These are phyloP conservation scores for Caenorhabditis zanzibari DNA, from an alignment of 2,888 invertebrate species.

Conservation along the genomic window DNA sequence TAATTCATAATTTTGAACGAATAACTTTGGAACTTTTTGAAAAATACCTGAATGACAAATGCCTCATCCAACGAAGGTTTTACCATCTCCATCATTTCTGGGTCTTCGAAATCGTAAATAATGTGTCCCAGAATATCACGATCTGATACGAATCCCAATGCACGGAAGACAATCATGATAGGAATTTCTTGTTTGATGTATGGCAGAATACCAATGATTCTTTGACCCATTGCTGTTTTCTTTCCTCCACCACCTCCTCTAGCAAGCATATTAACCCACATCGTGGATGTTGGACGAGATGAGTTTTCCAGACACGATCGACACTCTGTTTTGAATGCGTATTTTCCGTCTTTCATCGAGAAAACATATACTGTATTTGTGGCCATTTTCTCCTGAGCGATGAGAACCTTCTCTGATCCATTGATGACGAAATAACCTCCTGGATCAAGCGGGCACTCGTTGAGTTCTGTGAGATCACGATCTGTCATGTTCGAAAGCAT, in stretches of 20 bases:
- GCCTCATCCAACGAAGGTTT: constrained; percentile 99
- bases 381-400: constrained; percentile 99
- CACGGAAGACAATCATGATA: constrained; percentile 99
- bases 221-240: constrained; percentile 98
- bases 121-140: constrained; percentile 99
- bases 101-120: constrained; percentile 99
- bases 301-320: constrained; percentile 94
- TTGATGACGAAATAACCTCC: constrained; percentile 99
- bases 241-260: constrained; percentile 90
- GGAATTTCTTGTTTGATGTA: constrained; percentile 98
- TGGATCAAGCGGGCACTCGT: constrained; percentile 99
- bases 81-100: constrained; percentile 99
- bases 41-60: constrained; percentile 91
- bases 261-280: constrained; percentile 98
- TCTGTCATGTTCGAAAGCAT: constrained; percentile 94
- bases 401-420: constrained; percentile 97
- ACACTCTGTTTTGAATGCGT: constrained; percentile 98
- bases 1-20: not conserved
- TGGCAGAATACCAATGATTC: constrained; percentile 97
- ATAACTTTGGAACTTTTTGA: no score
- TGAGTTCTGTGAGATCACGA: constrained; percentile 98
- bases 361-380: constrained; percentile 99
- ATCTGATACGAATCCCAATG: constrained; percentile 99
- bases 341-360: constrained; percentile 99
- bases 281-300: constrained; percentile 94